Evolutionary conservation across 2,888 invertebrate genomes (phyloP), one percentile per base, ranked within the genome.

Genomic region (Oscheius sp.): DNA sequence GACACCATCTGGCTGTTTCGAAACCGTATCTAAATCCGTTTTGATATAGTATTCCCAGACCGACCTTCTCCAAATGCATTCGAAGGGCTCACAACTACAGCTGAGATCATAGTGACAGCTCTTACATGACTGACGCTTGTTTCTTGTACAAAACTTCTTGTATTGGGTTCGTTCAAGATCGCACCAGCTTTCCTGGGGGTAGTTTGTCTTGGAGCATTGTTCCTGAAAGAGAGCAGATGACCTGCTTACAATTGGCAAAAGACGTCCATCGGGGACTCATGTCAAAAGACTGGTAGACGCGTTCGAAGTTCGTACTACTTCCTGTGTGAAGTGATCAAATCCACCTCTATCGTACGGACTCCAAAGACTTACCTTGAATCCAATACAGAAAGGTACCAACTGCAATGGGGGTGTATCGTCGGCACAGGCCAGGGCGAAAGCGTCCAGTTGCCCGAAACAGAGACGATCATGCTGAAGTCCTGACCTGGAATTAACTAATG

Each of bases 1-100:
- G 85, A 75, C 85, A 85, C 85, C 85, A 85, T n/a, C 80, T 71
- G 2, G 85, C 85, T 7, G 85, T 85, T 48, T 80, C 76, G 50
- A 74, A 79, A 1, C 84, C 84, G 74, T 68, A 74, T 75, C 76
- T 77, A 51, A 77, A 72, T 2, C 4, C 42, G 4, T 5, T 42
- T 42, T 42, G 42, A 42, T 7, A 42, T 1, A 70, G 29, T 58
- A 33, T 33, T 42, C 21, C 0, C 21, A 21, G 42, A 35, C 48
- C 10, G 55, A 77, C 78, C 76, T 78, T 42, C 66, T 70, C 63
- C 75, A 76, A 9, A 80, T 59, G 53, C 80, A 80, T 13, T 63
- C 62, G 55, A 75, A 80, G 4, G 85, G 85, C 53, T 85, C 84
- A 74, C 85, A 85, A 9, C 74, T 70, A 68, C 85, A 85, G 33